phyloP scores from a whole-genome alignment of 2,797 vertebrate genomes.

The Syngnathus acus region DNA sequence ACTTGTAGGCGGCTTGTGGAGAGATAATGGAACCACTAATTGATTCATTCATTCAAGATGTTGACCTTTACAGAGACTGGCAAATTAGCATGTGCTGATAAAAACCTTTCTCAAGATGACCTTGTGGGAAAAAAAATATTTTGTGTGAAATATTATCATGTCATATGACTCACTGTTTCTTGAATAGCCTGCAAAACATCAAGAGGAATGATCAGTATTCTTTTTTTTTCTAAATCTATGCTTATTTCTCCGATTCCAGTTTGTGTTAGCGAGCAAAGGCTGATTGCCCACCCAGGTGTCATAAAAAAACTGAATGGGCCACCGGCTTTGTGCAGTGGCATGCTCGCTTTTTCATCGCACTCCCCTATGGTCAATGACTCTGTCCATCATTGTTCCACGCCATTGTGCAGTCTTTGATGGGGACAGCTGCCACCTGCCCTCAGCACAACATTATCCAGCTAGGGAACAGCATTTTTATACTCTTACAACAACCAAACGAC shows the following conservation, averaged over 20 bases:
- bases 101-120: slow-evolving; percentile 18
- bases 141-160: background rate
- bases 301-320: slow-evolving; percentile 65
- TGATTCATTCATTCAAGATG: slow-evolving; percentile 47
- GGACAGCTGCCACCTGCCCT: slow-evolving; percentile 68
- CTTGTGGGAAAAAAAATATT: slow-evolving; percentile 2
- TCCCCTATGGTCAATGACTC: slow-evolving; percentile 64
- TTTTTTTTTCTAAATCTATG: slow-evolving; percentile 21
- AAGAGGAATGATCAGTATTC: background rate
- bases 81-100: slow-evolving; percentile 41
- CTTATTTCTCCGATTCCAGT: slow-evolving; percentile 38
- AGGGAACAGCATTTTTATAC: slow-evolving; percentile 44
- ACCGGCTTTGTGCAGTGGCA: slow-evolving; percentile 63
- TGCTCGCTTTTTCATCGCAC: slow-evolving; percentile 57
- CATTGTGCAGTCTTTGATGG: slow-evolving; percentile 67
- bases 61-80: slow-evolving; percentile 51
- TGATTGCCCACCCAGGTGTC: slow-evolving; percentile 57
- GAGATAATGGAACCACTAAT: slow-evolving; percentile 33
- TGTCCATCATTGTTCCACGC: slow-evolving; percentile 67
- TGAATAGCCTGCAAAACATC: slow-evolving; percentile 6
- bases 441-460: slow-evolving; percentile 54
- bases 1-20: slow-evolving; percentile 27
- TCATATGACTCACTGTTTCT: slow-evolving; percentile 7
- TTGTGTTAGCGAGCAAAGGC: slow-evolving; percentile 49
- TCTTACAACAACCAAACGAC: slow-evolving; percentile 40